phyloP scores from a whole-genome alignment of 2,113 vertebrate species.

The Austrofundulus limnaeus region DNA sequence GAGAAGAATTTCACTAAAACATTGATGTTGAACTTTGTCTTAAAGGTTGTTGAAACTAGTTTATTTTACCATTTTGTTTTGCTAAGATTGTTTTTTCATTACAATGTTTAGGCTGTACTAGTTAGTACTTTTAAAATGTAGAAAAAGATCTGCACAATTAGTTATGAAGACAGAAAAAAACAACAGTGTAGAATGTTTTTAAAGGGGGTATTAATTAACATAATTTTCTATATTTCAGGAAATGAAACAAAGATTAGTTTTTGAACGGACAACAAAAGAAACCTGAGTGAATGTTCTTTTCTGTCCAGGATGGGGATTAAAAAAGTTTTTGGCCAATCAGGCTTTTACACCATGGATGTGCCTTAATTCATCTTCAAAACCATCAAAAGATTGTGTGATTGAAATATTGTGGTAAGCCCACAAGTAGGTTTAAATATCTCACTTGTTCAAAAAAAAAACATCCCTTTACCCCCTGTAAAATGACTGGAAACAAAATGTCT shows the following conservation, averaged over 20 bases:
- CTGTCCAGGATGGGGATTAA: slow-evolving; percentile 50
- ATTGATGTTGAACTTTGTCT: slow-evolving; percentile 53
- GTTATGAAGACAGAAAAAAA: no score
- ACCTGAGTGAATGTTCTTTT: slow-evolving; percentile 38
- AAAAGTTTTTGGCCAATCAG: slow-evolving; percentile 32
- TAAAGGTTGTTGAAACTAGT: slow-evolving; percentile 46
- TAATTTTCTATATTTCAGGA: slow-evolving; percentile 62
- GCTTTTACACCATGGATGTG: slow-evolving; percentile 39
- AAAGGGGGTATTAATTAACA: slow-evolving; percentile 67
- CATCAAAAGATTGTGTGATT: slow-evolving; percentile 19
- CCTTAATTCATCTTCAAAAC: slow-evolving; percentile 27
- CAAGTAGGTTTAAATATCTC: slow-evolving; percentile 25
- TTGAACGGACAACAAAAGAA: slow-evolving; percentile 21
- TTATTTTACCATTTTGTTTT: slow-evolving; percentile 52
- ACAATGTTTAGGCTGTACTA: slow-evolving; percentile 67
- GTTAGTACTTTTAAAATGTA: slow-evolving; percentile 75
- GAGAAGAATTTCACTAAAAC: slow-evolving; percentile 21
- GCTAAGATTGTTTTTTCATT: slow-evolving; percentile 62
- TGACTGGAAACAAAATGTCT: slow-evolving; percentile 78
- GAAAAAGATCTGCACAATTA: no score
- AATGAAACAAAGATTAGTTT: slow-evolving; percentile 40
- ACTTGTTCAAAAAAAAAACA: slow-evolving; percentile 18
- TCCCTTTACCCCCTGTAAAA: slow-evolving; percentile 34
- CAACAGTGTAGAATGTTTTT: no score
- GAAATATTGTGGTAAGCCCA: slow-evolving; percentile 27